Conservation (phyloP, 2,888 invertebrate genomes). For the Agonum fuliginosum region DNA sequence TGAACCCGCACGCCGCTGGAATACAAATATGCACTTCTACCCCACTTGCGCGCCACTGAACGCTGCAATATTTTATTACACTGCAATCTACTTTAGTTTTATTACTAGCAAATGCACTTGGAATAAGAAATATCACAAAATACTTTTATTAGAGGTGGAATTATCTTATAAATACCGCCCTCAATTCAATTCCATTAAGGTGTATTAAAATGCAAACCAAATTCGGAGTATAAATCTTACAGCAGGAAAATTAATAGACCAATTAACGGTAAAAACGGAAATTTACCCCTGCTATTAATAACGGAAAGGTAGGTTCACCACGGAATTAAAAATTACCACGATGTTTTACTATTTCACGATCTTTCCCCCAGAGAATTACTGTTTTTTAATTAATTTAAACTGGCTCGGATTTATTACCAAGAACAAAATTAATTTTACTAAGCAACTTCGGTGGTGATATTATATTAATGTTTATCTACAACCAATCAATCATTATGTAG, state of each 20-base stretch:
- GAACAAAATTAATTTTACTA: too few relatives aligned
- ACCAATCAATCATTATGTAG: too few relatives aligned
- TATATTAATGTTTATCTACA: too few relatives aligned
- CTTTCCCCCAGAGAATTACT: neutral
- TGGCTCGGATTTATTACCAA: too few relatives aligned
- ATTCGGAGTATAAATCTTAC: constrained; percentile 37
- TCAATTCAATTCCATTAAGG: constrained; percentile 33
- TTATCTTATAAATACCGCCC: neutral
- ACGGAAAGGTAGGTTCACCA: neutral
- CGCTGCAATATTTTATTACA: constrained; percentile 20
- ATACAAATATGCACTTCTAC: constrained; percentile 21
- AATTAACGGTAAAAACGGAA: constrained; percentile 43
- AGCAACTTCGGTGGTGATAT: too few relatives aligned
- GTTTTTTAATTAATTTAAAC: constrained; percentile 9
- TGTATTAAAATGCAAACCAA: constrained; percentile 45
- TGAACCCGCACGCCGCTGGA: neutral
- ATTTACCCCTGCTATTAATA: constrained; percentile 30
- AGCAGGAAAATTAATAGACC: constrained; percentile 36
- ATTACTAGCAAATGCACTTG: neutral
- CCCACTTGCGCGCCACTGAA: neutral
- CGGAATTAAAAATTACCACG: constrained; percentile 20
- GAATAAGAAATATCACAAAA: neutral
- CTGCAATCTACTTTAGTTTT: constrained; percentile 7
- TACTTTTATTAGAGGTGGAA: too few relatives aligned
- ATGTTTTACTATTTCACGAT: constrained; percentile 17